Conservation (phyloP, 2,113 vertebrate genomes). For the Epinephelus fuscoguttatus region DNA sequence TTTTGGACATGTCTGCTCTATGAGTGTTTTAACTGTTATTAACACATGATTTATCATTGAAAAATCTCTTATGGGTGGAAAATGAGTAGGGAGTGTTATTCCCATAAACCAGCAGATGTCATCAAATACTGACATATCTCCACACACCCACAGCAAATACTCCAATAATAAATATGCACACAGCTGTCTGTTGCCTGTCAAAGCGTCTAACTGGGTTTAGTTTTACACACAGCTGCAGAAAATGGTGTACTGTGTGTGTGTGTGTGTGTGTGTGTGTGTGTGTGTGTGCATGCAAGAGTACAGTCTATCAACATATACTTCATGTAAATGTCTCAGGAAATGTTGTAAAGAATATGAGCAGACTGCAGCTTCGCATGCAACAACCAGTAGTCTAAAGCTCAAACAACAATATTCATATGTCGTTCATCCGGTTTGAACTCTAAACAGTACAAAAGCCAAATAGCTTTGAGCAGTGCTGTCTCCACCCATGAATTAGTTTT, state of each 20-base stretch:
- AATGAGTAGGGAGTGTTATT: conserved; percentile 16
- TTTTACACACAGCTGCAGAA: neutral
- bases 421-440: conserved; percentile 3
- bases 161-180: neutral
- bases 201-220: neutral
- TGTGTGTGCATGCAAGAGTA: neutral
- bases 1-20: neutral
- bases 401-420: neutral
- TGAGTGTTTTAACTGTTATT: neutral
- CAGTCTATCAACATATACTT: neutral
- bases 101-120: conserved; percentile 36
- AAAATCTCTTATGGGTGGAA: conserved; percentile 2
- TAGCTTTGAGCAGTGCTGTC: neutral
- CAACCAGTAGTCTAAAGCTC: neutral
- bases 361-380: neutral
- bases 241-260: neutral
- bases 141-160: neutral
- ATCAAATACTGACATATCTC: neutral
- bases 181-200: neutral
- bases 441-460: neutral
- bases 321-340: neutral
- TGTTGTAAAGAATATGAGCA: neutral
- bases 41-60: neutral
- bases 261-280: neutral
- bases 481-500: neutral